These are phyloP conservation scores for Neodon shergylaensis DNA, from an alignment of 2,113 vertebrate genomes.

Conservation along the genomic window DNA sequence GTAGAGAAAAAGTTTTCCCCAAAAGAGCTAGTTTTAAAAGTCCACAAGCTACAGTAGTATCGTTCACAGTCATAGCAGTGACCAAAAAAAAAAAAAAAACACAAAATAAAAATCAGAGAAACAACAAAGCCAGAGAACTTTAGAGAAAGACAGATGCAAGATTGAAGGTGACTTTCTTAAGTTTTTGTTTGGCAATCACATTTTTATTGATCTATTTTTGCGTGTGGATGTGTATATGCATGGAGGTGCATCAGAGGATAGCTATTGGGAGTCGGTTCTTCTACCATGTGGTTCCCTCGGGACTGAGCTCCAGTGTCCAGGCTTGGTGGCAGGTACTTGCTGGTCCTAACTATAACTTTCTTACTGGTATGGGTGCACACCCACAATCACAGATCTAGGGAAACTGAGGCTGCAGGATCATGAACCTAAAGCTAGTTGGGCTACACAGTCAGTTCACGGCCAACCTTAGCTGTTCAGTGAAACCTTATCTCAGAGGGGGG, in stretches of 20 bases:
- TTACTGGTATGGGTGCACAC: neutral
- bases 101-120: slow-evolving; percentile 7
- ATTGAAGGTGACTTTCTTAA: slow-evolving; percentile 46
- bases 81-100: neutral
- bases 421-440: neutral
- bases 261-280: neutral
- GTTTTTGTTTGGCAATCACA: neutral
- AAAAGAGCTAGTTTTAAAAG: slow-evolving; percentile 13
- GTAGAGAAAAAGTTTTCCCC: neutral
- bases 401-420: neutral
- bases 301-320: neutral
- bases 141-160: slow-evolving; percentile 27
- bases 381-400: neutral
- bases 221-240: neutral
- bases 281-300: no score
- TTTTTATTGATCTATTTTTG: neutral
- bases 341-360: no score
- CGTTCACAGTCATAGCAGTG: neutral
- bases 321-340: neutral
- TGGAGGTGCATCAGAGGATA: neutral
- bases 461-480: neutral
- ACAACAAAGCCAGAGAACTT: neutral
- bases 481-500: neutral
- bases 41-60: neutral
- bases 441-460: neutral